phyloP scores from a whole-genome alignment of 2,797 vertebrate genomes.

The Rhinichthys osculus region DNA sequence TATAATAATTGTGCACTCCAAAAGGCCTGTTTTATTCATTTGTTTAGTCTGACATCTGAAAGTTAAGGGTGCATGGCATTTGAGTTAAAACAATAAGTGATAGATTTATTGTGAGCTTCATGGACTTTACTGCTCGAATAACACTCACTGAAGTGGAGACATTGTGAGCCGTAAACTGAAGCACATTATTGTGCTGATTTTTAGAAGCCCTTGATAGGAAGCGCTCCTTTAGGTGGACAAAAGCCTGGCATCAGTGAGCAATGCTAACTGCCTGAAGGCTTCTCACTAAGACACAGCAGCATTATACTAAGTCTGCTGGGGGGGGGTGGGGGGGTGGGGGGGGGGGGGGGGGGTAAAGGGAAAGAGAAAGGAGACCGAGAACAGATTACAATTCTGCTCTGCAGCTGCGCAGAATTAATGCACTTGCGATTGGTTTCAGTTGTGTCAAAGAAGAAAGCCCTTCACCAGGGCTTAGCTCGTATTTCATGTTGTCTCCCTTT shows the following conservation, averaged over 20 bases:
- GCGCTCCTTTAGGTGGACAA: constrained; percentile 36
- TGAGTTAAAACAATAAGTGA: constrained; percentile 25
- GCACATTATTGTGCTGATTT: constrained; percentile 45
- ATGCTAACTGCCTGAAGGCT: constrained; percentile 50
- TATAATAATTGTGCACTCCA: constrained; percentile 52
- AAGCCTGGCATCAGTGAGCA: constrained; percentile 47
- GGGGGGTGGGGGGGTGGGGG: too few species aligned
- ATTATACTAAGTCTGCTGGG: constrained; percentile 20
- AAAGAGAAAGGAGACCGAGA: constrained; percentile 37
- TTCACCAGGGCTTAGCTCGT: constrained; percentile 45
- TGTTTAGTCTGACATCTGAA: constrained; percentile 43
- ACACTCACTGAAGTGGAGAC: constrained; percentile 10
- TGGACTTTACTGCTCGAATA: constrained; percentile 16
- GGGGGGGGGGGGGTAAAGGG: background rate
- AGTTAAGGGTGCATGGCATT: constrained; percentile 31
- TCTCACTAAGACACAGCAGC: constrained; percentile 33
- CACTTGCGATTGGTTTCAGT: constrained; percentile 55
- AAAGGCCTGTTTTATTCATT: constrained; percentile 44
- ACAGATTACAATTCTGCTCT: constrained; percentile 39
- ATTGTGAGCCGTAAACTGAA: constrained; percentile 1
- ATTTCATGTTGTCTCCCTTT: constrained; percentile 50
- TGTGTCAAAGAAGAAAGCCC: constrained; percentile 47
- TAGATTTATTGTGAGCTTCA: background rate
- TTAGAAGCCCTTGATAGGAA: constrained; percentile 47
- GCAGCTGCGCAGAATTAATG: constrained; percentile 53